A percentile compares a stretch with the other conserved stretches of the same genome.
These are phyloP conservation scores for silkworm (Bombyx mori) DNA, from an alignment of 1,140 invertebrate species.

Conservation along the genomic window DNA sequence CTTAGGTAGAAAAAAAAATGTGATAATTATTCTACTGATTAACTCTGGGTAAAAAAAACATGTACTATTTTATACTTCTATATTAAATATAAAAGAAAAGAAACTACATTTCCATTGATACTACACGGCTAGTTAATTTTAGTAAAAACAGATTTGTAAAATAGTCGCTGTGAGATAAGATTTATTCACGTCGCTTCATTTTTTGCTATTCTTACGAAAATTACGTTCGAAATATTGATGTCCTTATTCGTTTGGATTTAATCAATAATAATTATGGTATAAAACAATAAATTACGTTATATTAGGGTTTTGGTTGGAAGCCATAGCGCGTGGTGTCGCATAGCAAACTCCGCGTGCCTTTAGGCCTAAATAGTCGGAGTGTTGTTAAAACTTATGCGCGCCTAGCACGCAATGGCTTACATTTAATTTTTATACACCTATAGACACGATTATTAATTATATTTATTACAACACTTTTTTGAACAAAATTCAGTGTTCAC, in stretches of 20 bases:
- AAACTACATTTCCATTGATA: background rate
- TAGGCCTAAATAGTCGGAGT: slow-evolving; percentile 17
- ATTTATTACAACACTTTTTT: background rate
- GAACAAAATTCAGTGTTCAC: no score
- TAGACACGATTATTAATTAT: background rate
- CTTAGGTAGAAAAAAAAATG: no score
- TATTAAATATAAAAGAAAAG: no score
- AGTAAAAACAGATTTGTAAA: background rate
- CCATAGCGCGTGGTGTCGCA: background rate
- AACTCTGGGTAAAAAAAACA: no score
- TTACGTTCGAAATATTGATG: no score
- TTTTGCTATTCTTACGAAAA: no score
- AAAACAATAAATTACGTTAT: background rate
- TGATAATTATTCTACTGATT: no score
- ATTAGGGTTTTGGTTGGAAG: background rate
- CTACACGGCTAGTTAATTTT: background rate
- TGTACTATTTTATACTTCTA: no score
- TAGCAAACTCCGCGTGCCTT: slow-evolving; percentile 4
- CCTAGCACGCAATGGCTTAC: slow-evolving; percentile 12
- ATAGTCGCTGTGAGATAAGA: background rate
- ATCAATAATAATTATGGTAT: background rate
- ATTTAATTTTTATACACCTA: background rate
- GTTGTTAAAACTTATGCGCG: slow-evolving; percentile 9
- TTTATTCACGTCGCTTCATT: no score
- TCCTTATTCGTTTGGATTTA: background rate